Evolutionary conservation across 35 echinoderm and acorn worm species (phyloP).

Genomic region (Heliocidaris erythrogramma): DNA sequence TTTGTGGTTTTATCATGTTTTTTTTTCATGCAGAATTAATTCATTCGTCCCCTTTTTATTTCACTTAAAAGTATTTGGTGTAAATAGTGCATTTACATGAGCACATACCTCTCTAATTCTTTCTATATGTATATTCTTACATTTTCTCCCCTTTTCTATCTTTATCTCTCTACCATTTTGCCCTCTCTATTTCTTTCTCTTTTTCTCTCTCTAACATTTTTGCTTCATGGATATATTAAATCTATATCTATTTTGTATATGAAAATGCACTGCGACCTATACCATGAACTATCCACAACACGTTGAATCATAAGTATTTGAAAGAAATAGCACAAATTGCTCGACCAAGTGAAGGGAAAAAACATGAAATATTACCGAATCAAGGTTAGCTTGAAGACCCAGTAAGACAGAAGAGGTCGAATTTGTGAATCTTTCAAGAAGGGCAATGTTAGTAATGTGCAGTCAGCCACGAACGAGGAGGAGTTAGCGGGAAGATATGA

Average conservation of each 20-base stretch:
- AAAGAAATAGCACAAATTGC: not conserved
- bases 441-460: not conserved
- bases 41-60: no score
- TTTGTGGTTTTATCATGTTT: no score
- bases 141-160: not conserved
- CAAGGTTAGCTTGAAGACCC: not conserved
- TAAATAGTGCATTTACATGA: no score
- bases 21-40: no score
- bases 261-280: not conserved
- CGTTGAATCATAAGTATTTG: slow-evolving; percentile 1
- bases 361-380: slow-evolving; percentile 19
- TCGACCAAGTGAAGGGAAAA: not conserved
- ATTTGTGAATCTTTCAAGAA: slow-evolving; percentile 23
- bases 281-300: not conserved
- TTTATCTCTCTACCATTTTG: not conserved
- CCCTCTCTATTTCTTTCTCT: not conserved
- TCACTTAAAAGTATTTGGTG: no score
- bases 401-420: not conserved
- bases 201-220: no score
- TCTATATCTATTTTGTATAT: no score
- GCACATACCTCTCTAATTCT: not conserved
- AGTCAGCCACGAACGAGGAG: slow-evolving; percentile 23
- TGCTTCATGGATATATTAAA: no score
- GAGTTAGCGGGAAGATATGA: not conserved
- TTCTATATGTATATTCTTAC: not conserved